Evolutionary conservation across 2,888 invertebrate species (phyloP).

Genomic region (Chouioia cunea): DNA sequence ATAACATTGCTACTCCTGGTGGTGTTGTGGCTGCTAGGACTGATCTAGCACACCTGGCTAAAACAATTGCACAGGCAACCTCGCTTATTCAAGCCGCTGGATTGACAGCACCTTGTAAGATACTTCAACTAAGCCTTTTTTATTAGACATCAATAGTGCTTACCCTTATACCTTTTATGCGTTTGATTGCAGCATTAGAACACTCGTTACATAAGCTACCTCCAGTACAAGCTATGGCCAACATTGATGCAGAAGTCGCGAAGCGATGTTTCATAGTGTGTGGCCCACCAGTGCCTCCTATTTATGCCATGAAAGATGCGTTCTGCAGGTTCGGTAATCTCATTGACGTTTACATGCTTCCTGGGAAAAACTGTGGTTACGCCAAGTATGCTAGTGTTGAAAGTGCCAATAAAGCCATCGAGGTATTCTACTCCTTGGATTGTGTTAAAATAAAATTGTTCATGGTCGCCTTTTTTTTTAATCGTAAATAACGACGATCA

Average conservation of each 20-base stretch:
- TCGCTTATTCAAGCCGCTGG: constrained; percentile 79
- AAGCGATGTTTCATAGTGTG: constrained; percentile 72
- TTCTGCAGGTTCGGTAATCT: constrained; percentile 92
- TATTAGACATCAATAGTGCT: background rate
- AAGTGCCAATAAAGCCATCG: constrained; percentile 83
- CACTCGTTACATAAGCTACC: constrained; percentile 73
- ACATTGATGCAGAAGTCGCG: constrained; percentile 76
- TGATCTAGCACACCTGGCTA: constrained; percentile 78
- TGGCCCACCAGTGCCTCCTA: constrained; percentile 75
- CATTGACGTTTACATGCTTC: constrained; percentile 90
- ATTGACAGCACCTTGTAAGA: constrained; percentile 64
- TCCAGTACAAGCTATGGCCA: constrained; percentile 77
- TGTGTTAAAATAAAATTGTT: background rate
- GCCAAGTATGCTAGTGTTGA: constrained; percentile 84
- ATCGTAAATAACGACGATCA: constrained; percentile 6
- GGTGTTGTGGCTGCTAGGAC: constrained; percentile 64
- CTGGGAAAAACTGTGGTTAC: constrained; percentile 92
- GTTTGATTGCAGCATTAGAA: constrained; percentile 54
- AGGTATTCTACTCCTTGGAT: constrained; percentile 65
- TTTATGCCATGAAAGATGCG: constrained; percentile 84
- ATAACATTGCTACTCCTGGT: constrained; percentile 51
- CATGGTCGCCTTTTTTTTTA: no score
- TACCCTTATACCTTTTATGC: constrained; percentile 35
- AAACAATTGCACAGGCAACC: constrained; percentile 84
- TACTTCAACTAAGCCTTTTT: background rate